Percentiles rank a stretch among this genome's conserved stretches.
phyloP scores from a whole-genome alignment of 2,888 invertebrate genomes.

The Pandemis corylana region DNA sequence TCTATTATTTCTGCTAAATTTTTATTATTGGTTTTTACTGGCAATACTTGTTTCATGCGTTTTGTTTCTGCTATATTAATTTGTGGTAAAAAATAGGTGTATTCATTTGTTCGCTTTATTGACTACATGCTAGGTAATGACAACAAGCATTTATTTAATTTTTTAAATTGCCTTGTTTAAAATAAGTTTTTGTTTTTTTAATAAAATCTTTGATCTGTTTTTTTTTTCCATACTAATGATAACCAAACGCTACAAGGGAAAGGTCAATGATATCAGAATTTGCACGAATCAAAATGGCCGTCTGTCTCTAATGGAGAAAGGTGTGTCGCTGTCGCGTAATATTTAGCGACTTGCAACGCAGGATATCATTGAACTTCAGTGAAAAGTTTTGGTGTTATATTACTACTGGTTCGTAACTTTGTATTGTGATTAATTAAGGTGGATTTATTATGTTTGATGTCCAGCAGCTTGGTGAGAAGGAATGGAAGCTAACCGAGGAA shows the following conservation, averaged over 20 bases:
- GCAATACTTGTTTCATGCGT: not conserved
- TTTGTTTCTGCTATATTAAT: not conserved
- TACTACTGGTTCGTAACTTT: conserved; percentile 83
- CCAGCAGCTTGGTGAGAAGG: conserved; percentile 54
- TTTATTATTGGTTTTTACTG: not conserved
- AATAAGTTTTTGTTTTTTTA: not conserved
- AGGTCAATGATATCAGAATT: conserved; percentile 49
- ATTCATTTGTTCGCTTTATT: too few relatives aligned
- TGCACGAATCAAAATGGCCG: conserved; percentile 78
- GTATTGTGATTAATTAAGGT: conserved; percentile 82
- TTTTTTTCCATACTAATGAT: not conserved
- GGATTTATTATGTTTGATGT: conserved; percentile 78
- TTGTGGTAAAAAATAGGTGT: not conserved
- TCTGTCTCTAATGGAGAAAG: conserved; percentile 68
- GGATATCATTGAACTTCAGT: conserved; percentile 77
- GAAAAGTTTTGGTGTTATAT: conserved; percentile 79
- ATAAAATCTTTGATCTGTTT: too few relatives aligned
- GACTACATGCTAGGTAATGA: too few relatives aligned
- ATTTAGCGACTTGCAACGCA: conserved; percentile 67
- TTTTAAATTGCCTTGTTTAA: not conserved
- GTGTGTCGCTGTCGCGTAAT: conserved; percentile 72
- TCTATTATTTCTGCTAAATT: not conserved
- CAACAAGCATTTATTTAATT: not conserved
- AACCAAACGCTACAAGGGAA: conserved; percentile 51
- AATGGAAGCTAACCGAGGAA: conserved; percentile 38